Evolutionary conservation across 2,113 vertebrate genomes (phyloP).

Genomic region (Bostrychus sinensis): DNA sequence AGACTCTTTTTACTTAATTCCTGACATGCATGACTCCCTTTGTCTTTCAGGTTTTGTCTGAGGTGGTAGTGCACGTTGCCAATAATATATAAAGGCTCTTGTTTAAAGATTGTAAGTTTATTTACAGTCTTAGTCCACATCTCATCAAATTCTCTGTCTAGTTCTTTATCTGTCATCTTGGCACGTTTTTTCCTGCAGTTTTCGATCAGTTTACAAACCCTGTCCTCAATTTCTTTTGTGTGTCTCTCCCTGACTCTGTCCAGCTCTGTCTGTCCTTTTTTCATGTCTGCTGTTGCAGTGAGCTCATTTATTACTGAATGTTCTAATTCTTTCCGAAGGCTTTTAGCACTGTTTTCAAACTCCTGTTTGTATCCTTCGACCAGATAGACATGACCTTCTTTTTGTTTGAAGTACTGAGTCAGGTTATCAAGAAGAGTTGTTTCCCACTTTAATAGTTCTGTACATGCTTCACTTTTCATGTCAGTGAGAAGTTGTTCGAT

Average conservation of each 20-base stretch:
- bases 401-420: constrained; percentile 40
- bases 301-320: constrained; percentile 32
- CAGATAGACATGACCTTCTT: constrained; percentile 45
- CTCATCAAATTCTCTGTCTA: constrained; percentile 5
- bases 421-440: constrained; percentile 37
- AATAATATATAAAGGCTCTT: not conserved
- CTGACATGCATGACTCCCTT: not conserved
- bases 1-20: constrained; percentile 1
- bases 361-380: constrained; percentile 54
- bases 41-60: constrained; percentile 3
- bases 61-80: not conserved
- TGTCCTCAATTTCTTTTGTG: constrained; percentile 30
- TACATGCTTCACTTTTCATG: constrained; percentile 34
- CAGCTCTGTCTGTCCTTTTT: constrained; percentile 30
- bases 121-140: constrained; percentile 1
- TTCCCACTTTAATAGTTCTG: constrained; percentile 32
- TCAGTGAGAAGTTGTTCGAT: constrained; percentile 20
- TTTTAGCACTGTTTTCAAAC: constrained; percentile 46
- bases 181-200: not conserved
- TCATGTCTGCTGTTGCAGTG: constrained; percentile 17
- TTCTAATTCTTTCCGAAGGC: constrained; percentile 30
- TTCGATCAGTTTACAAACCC: constrained; percentile 1
- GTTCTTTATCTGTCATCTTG: constrained; percentile 5
- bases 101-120: not conserved
- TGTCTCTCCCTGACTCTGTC: constrained; percentile 40